These are phyloP conservation scores for Oryzias woworae DNA, from an alignment of 2,113 vertebrate species.

Conservation along the genomic window DNA sequence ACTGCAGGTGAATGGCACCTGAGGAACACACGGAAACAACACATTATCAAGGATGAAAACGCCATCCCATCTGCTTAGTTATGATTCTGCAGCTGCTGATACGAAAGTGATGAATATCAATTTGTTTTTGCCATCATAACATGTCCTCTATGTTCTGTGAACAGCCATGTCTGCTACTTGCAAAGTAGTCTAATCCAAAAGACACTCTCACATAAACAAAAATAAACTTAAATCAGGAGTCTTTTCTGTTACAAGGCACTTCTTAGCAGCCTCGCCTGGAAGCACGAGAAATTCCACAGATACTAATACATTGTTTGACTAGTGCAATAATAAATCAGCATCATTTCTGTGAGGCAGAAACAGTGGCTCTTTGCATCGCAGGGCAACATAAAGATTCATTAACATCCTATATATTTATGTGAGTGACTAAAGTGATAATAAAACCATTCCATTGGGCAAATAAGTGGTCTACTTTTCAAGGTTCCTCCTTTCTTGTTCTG, in stretches of 20 bases:
- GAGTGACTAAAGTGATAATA: constrained; percentile 40
- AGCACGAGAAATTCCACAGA: constrained; percentile 15
- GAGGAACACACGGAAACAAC: constrained; percentile 20
- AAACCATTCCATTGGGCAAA: constrained; percentile 13
- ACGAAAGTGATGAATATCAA: no score
- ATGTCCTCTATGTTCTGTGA: neutral
- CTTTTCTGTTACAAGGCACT: constrained; percentile 20
- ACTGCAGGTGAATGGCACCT: constrained; percentile 96
- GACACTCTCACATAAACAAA: neutral
- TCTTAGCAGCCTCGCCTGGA: constrained; percentile 5
- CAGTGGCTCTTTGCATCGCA: constrained; percentile 1
- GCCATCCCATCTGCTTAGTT: neutral
- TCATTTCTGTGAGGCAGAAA: constrained; percentile 41
- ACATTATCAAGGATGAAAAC: neutral
- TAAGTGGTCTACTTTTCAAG: constrained; percentile 5
- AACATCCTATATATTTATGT: constrained; percentile 42
- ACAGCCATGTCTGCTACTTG: constrained; percentile 5
- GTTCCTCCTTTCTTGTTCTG: neutral
- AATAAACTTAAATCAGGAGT: neutral
- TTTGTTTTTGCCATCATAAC: no score
- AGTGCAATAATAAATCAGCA: neutral
- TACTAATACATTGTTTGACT: constrained; percentile 7
- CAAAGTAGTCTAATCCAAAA: neutral
- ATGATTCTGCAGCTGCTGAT: neutral
- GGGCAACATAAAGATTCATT: constrained; percentile 27